Conservation (phyloP, 1,140 invertebrate genomes). For the Drosophila pallidifrons region DNA sequence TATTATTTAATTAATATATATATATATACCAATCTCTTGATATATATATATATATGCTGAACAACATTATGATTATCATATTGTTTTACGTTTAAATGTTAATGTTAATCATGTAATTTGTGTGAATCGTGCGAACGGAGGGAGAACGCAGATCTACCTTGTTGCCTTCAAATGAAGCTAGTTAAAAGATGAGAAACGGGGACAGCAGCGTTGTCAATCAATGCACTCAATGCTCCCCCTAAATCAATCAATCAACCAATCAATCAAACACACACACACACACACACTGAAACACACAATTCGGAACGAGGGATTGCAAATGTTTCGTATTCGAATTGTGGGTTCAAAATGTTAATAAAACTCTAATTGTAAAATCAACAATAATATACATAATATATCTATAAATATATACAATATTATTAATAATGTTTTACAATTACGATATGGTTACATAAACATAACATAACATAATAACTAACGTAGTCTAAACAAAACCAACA, state of each 20-base stretch:
- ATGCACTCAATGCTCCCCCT: neutral
- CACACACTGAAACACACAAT: neutral
- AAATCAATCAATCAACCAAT: conserved; percentile 42
- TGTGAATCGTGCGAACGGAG: conserved; percentile 66
- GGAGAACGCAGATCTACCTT: conserved; percentile 78
- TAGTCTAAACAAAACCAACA: conserved; percentile 12
- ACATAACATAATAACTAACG: conserved; percentile 34
- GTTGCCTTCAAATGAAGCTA: conserved; percentile 85
- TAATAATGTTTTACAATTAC: conserved; percentile 33
- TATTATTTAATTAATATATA: conserved; percentile 67
- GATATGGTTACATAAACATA: conserved; percentile 15
- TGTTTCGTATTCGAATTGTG: conserved; percentile 55
- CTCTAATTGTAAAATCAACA: conserved; percentile 58
- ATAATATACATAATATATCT: conserved; percentile 38
- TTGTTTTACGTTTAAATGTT: conserved; percentile 58
- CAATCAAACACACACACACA: conserved; percentile 15
- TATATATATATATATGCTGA: conserved; percentile 14
- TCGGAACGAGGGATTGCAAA: conserved; percentile 62
- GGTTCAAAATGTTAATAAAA: conserved; percentile 38
- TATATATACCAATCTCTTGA: conserved; percentile 5
- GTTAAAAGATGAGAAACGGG: conserved; percentile 58
- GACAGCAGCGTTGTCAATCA: neutral
- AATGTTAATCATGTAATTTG: conserved; percentile 50
- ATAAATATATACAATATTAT: conserved; percentile 27
- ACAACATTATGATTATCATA: conserved; percentile 57